phyloP scores from a whole-genome alignment of 2,797 vertebrate genomes.

The Clarias laeviceps region DNA sequence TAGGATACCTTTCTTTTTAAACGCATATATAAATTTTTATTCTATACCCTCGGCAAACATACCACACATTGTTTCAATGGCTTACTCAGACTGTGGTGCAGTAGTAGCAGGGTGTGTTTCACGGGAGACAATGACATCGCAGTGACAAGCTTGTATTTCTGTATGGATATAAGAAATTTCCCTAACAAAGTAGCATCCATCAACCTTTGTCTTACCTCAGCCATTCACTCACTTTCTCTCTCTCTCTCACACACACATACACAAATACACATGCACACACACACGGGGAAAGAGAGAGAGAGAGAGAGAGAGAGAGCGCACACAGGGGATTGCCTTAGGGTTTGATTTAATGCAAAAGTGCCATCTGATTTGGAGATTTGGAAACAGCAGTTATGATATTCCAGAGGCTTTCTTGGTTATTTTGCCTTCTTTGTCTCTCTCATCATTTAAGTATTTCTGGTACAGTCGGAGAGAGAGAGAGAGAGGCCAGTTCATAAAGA shows the following conservation, averaged over 20 bases:
- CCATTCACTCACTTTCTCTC: neutral
- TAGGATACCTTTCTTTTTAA: neutral
- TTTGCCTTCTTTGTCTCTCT: constrained; percentile 5
- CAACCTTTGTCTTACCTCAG: constrained; percentile 23
- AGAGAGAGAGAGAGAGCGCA: too few species aligned
- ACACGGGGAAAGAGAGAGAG: neutral
- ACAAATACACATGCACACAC: too few species aligned
- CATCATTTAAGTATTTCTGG: neutral
- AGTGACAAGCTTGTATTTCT: constrained; percentile 9
- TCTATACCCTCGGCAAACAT: neutral
- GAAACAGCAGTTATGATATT: constrained; percentile 10
- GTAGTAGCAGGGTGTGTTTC: constrained; percentile 20
- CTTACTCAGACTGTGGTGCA: constrained; percentile 15
- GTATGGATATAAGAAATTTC: constrained; percentile 12
- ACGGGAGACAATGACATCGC: neutral
- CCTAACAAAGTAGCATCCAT: constrained; percentile 34
- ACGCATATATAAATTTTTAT: neutral
- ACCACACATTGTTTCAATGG: neutral
- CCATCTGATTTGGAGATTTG: constrained; percentile 28
- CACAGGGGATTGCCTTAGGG: neutral
- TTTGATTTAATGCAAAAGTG: constrained; percentile 24
- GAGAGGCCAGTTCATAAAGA: neutral
- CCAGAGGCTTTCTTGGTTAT: constrained; percentile 5
- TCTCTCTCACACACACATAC: neutral
- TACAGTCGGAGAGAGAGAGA: neutral